Base-by-base conservation (phyloP, 2,113 vertebrate species). In the Misgurnus anguillicaudatus region DNA sequence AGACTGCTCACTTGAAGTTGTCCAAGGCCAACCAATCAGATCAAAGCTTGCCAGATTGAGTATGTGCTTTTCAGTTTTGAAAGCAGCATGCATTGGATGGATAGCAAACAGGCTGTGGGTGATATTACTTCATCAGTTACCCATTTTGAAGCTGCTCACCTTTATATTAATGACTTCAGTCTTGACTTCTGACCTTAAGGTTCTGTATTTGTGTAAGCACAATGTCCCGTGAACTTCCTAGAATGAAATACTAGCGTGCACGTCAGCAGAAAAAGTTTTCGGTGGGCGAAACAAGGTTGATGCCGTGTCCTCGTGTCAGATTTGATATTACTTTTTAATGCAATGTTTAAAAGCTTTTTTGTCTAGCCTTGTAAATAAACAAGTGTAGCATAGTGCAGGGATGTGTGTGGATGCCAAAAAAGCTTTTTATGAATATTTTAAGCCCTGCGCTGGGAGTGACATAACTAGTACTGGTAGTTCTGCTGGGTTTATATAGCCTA, bases 251-350 rank as follows among this genome's bases (percentile, higher is more conserved):
- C 9, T 17, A 41, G 13, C 51, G 42, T 17, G 47, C 31, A 6
- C 10, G 55, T 78, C 76, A 78, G 53, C 39, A 0, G 41, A 61
- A 60, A 71, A 19, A 10, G 8, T 71, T 71, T 78, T 71, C 53
- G 10, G 4, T 38, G 19, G 31, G 41, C 3, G 24, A 10, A 70
- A 78, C 45, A 17, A 78, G 31, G 66, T 47, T 61, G 21, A 62
- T 2, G 9, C 14, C 39, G 19, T 61, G 64, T 69, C n/a, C 51
- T 67, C 13, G 14, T 79, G 58, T 62, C 57, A 55, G 31, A 17
- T 21, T 39, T 57, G 16, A 75, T 42, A 55, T 80, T 58, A 73
- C 48, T 80, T 73, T 79, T 80, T 72, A 79, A 63, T 70, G 77
- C 9, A 8, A 6, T 17, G 8, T 79, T 64, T 72, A 71, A 72